Evolutionary conservation across 2,888 invertebrate species (phyloP), one percentile per base, ranked within the genome.

Genomic region (Brachyopa scutellaris): DNA sequence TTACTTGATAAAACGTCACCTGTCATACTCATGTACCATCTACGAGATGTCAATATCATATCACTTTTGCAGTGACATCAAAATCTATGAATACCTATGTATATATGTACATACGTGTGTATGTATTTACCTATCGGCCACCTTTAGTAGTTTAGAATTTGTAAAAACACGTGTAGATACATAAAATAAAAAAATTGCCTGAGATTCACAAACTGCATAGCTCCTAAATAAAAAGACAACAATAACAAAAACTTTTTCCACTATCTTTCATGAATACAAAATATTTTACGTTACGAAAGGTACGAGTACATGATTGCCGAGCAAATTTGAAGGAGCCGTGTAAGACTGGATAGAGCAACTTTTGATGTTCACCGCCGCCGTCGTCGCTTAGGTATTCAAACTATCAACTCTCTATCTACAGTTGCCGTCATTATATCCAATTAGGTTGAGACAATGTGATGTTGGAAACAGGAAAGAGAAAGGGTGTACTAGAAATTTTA

Each of bases 371-470:
- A 49, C 62, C 40, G 47, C 53, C 38, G 45, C 42, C 74, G 57
- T 74, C 73, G 55, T 62, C 57, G 67, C 67, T 79, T 69, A 74
- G 74, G 74, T 80, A 74, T 80, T 69, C 74, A 74, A 80, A 57
- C 80, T 74, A 69, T 80, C 74, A 74, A 74, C 74, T 74, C 55
- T 55, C 67, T 57, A 49, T 79, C 74, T 67, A 74, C 42, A 55
- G 62, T 67, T 57, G 64, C 76, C 64, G 53, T 80, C 80, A 69
- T 76, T 76, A 80, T 76, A 80, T 76, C 76, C 62, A 80, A 80
- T 80, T 76, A 80, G 62, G 80, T 51, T 74, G 62, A 69, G 57
- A 80, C 74, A 80, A 80, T 80, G 74, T 76, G 57, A 59, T 62
- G 62, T 59, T 31, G 29, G 53, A 61, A 45, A 59, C n/a, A n/a